Percentiles rank a stretch among this genome's conserved stretches.
phyloP scores from a whole-genome alignment of 2,888 invertebrate genomes.

The Liodrosophila aerea region DNA sequence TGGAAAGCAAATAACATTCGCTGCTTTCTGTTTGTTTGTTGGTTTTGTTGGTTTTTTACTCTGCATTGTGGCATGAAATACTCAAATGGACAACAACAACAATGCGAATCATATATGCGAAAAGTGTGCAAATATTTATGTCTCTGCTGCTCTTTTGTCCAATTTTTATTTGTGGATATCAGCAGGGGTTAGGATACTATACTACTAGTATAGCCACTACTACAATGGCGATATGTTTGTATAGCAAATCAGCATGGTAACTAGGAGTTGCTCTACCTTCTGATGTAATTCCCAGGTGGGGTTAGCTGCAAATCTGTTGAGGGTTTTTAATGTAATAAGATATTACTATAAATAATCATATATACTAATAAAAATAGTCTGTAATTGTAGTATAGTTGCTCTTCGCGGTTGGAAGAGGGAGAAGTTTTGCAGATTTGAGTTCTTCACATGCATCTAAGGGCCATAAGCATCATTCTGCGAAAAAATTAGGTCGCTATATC shows the following conservation, averaged over 20 bases:
- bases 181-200: too few species aligned
- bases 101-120: background rate
- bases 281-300: slow-evolving; percentile 2
- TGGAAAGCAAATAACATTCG: slow-evolving; percentile 18
- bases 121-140: slow-evolving; percentile 30
- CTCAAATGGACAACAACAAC: slow-evolving; percentile 13
- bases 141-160: slow-evolving; percentile 2
- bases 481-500: too few species aligned
- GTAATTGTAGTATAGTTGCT: too few species aligned
- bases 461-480: too few species aligned
- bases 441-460: too few species aligned
- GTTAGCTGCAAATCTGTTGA: too few species aligned
- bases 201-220: background rate
- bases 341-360: too few species aligned
- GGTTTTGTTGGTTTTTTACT: background rate
- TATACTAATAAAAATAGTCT: too few species aligned
- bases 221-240: slow-evolving; percentile 11
- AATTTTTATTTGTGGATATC: slow-evolving; percentile 11
- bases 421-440: too few species aligned
- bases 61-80: slow-evolving; percentile 4
- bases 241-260: slow-evolving; percentile 1
- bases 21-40: background rate
- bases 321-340: too few species aligned
- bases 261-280: background rate
- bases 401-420: too few species aligned